Evolutionary conservation across 2,888 invertebrate genomes (phyloP).

Genomic region (Protodeltote pygarga): DNA sequence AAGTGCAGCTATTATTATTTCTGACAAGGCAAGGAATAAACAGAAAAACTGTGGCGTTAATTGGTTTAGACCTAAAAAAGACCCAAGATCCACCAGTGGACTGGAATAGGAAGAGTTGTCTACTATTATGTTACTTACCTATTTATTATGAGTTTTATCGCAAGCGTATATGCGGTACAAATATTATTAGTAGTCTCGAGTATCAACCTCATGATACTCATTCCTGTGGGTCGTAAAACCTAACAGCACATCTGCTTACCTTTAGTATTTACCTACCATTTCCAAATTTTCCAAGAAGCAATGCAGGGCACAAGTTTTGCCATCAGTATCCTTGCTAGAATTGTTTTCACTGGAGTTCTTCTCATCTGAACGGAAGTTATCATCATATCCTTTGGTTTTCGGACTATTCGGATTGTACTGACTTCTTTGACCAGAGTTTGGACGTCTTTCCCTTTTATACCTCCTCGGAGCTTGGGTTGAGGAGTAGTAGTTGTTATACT

Average conservation of each 20-base stretch:
- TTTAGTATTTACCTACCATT: conserved; percentile 84
- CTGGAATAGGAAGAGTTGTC: no score
- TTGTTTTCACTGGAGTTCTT: conserved; percentile 64
- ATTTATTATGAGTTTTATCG: no score
- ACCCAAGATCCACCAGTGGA: no score
- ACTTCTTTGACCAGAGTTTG: conserved; percentile 77
- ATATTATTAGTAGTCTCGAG: no score
- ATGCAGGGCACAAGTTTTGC: conserved; percentile 87
- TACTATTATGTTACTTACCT: no score
- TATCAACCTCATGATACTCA: no score
- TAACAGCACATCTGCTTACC: no score
- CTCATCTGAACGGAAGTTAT: conserved; percentile 57
- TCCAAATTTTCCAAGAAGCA: conserved; percentile 90
- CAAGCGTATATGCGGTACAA: no score
- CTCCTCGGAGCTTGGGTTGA: conserved; percentile 62
- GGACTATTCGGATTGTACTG: conserved; percentile 78
- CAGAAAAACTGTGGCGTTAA: no score
- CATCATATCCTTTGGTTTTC: conserved; percentile 55
- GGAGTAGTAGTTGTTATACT: conserved; percentile 57
- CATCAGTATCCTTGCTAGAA: conserved; percentile 58
- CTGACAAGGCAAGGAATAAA: background rate
- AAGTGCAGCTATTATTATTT: background rate
- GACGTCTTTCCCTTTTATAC: conserved; percentile 68
- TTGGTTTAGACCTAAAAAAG: no score
- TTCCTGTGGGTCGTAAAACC: no score